phyloP scores from a whole-genome alignment of 2,888 invertebrate species.

The Nematopogon swammerdamellus region DNA sequence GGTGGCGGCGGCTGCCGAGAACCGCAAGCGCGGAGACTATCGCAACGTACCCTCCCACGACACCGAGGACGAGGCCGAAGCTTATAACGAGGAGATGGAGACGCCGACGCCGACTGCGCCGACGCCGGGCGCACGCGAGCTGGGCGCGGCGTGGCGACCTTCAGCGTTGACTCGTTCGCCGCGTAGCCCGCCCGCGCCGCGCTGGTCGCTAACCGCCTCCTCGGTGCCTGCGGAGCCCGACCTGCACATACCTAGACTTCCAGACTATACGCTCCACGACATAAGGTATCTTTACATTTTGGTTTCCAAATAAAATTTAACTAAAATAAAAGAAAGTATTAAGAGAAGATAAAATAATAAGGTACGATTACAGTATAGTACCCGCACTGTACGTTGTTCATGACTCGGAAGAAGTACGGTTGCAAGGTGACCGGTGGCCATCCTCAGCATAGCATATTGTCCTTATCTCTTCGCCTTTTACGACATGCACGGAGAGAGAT shows the following conservation, averaged over 20 bases:
- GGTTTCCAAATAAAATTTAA: too few relatives aligned
- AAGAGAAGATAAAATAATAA: too few relatives aligned
- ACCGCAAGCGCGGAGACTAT: slow-evolving; percentile 65
- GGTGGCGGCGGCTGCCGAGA: slow-evolving; percentile 26
- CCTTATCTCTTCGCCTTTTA: too few relatives aligned
- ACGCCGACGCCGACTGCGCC: slow-evolving; percentile 30
- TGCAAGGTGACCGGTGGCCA: too few relatives aligned
- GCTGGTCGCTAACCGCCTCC: background rate
- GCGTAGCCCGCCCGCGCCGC: slow-evolving; percentile 1
- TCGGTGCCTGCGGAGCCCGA: slow-evolving; percentile 39
- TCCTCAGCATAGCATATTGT: too few relatives aligned
- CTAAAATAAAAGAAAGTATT: too few relatives aligned
- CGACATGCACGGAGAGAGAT: too few relatives aligned
- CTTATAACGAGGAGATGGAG: slow-evolving; percentile 31
- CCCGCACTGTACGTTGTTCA: too few relatives aligned
- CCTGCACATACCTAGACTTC: slow-evolving; percentile 63
- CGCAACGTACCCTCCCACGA: slow-evolving; percentile 70
- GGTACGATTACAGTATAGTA: too few relatives aligned
- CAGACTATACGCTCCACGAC: slow-evolving; percentile 36
- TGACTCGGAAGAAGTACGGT: too few relatives aligned
- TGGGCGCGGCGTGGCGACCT: background rate
- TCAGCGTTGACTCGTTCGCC: background rate
- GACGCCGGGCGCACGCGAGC: slow-evolving; percentile 23
- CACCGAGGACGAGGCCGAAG: slow-evolving; percentile 59
- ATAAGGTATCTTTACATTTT: too few relatives aligned